Conservation (phyloP, 1,140 invertebrate species). For the Belonocnema kinseyi region DNA sequence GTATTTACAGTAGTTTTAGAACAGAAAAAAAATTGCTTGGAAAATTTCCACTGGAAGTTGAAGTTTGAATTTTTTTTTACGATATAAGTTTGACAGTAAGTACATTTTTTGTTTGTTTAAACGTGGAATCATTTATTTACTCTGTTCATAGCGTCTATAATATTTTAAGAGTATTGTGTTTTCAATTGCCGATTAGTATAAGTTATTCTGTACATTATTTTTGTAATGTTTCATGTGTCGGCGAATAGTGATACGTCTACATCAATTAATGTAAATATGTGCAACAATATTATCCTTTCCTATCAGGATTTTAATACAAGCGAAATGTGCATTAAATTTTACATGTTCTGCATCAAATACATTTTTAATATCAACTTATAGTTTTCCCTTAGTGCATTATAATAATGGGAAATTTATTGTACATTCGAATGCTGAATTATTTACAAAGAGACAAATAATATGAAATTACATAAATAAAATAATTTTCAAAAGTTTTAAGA, state of each 20-base stretch:
- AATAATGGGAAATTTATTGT: too few species aligned
- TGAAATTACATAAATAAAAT: too few species aligned
- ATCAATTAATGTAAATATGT: constrained; percentile 8
- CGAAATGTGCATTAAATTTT: neutral
- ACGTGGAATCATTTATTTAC: neutral
- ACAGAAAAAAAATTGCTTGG: too few species aligned
- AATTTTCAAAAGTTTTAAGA: too few species aligned
- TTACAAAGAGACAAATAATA: too few species aligned
- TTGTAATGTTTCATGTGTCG: constrained; percentile 3
- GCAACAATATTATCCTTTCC: neutral
- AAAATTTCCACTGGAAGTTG: too few species aligned
- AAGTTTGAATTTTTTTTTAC: too few species aligned
- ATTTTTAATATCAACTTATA: neutral
- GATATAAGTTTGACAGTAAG: too few species aligned
- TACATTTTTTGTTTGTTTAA: neutral
- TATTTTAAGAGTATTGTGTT: constrained; percentile 4
- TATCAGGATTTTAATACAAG: neutral
- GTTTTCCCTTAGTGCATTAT: neutral
- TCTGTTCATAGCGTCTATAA: neutral
- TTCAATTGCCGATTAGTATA: constrained; percentile 18
- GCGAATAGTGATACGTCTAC: neutral
- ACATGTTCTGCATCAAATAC: neutral
- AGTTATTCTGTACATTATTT: constrained; percentile 29
- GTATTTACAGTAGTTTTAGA: too few species aligned
- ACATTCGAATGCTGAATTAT: too few species aligned